Conservation (phyloP, 2,113 vertebrate genomes). For the Eptesicus fuscus region DNA sequence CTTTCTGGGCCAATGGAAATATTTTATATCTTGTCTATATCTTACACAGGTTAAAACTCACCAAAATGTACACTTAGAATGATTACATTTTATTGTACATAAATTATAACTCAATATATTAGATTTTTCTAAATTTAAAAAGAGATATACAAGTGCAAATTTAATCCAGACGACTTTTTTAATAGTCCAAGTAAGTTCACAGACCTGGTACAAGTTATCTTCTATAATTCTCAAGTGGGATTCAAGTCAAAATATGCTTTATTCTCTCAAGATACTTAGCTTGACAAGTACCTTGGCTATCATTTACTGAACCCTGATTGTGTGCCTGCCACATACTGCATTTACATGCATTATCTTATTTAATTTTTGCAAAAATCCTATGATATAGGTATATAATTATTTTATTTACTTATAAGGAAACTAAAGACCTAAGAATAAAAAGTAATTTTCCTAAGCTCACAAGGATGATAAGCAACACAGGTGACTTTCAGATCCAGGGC, state of each 20-base stretch:
- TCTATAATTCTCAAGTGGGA: neutral
- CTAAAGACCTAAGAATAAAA: neutral
- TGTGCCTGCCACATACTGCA: neutral
- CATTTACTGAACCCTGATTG: neutral
- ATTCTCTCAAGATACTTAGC: neutral
- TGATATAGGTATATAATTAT: neutral
- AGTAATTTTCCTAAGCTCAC: neutral
- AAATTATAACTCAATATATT: neutral
- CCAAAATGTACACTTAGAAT: neutral
- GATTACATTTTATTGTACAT: neutral
- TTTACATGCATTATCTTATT: neutral
- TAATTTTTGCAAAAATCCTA: neutral
- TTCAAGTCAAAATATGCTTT: neutral
- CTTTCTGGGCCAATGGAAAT: neutral
- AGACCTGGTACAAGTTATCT: neutral
- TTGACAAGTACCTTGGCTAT: neutral
- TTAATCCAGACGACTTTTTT: neutral
- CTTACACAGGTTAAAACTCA: constrained; percentile 17
- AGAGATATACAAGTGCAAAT: neutral
- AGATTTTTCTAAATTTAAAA: neutral
- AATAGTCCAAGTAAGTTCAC: neutral
- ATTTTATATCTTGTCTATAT: neutral
- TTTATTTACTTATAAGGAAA: constrained; percentile 14
- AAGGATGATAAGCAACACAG: neutral
- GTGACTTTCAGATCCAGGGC: neutral